Base-by-base conservation (phyloP, 2,888 invertebrate species). In the Sarcophaga caerulescens region DNA sequence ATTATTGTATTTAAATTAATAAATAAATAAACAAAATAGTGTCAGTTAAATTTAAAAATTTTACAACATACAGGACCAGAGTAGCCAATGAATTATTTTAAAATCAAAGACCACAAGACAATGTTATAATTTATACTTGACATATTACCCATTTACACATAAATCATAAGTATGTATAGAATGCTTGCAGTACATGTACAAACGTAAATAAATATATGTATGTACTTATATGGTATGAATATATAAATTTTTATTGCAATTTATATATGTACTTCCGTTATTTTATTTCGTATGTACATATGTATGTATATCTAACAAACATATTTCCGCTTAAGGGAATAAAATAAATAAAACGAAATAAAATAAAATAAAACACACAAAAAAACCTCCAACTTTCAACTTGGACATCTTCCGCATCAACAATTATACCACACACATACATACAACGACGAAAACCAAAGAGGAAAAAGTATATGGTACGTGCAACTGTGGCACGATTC, bases 381-480 rank as follows among this genome's bases (percentile, higher is more conserved):
- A 76, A 76, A 35, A 21, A 35, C 35, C 35, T 44, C 47, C n/a
- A 57, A 65, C 25, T 47, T 66, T 69, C 21, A 79, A 74, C 47
- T 66, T 65, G 63, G 52, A 70, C 81, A 59, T 70, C 76, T 74
- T 74, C 81, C 60, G 74, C 52, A 74, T 68, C 62, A 81, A 57
- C 35, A 73, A 68, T 47, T 60, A 66, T 59, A 35, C 59, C n/a
- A 23, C 59, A 68, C 66, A 60, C n/a, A 23, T 45, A 68, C 66
- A 60, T 66, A 21, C 60, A 5, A 4, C n/a, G 3, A 60, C n/a
- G 57, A 2, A 60, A 21, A n/a, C 60, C 10, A 17, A n/a, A 60
- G 17, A n/a, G n/a, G 10, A 19, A 60, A 19, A 60, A 10, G 10
- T 60, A 21, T 60, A 21, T n/a, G 60, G 60, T 60, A 21, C 60